These are phyloP conservation scores for Himalopsyche japonica DNA, from an alignment of 2,888 invertebrate species.

Conservation along the genomic window DNA sequence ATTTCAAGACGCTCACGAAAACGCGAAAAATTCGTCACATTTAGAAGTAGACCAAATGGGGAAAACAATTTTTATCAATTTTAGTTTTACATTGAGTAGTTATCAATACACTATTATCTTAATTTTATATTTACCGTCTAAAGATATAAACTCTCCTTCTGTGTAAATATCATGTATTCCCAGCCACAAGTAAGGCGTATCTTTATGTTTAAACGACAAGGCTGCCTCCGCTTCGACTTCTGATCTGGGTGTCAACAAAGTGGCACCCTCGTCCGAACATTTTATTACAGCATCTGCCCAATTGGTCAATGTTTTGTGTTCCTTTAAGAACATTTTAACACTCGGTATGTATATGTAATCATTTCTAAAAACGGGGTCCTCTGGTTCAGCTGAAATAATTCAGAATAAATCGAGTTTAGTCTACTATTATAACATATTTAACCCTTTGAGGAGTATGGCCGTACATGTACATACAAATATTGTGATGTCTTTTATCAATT, in stretches of 20 bases:
- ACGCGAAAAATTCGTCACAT: too few species aligned
- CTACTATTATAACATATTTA: too few species aligned
- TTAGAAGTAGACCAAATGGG: too few species aligned
- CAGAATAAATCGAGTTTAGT: not conserved
- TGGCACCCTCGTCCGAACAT: constrained; percentile 16
- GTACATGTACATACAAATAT: too few species aligned
- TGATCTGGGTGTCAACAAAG: not conserved
- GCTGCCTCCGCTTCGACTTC: not conserved
- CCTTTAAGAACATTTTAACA: constrained; percentile 6
- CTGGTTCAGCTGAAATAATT: not conserved
- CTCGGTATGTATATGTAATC: constrained; percentile 12
- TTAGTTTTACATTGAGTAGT: too few species aligned
- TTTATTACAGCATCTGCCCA: constrained; percentile 13
- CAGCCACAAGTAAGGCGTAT: not conserved
- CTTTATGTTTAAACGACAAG: not conserved
- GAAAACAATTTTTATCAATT: too few species aligned
- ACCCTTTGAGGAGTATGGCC: too few species aligned
- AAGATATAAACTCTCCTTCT: constrained; percentile 26
- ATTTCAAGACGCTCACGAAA: too few species aligned
- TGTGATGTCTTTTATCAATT: too few species aligned
- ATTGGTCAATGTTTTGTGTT: not conserved
- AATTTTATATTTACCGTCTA: constrained; percentile 14
- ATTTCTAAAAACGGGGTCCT: not conserved
- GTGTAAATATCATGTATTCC: constrained; percentile 14
- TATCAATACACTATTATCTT: too few species aligned